Evolutionary conservation across 1,140 invertebrate species (phyloP), one percentile per base, ranked within the genome.

Genomic region (Trachelipus rathkii): DNA sequence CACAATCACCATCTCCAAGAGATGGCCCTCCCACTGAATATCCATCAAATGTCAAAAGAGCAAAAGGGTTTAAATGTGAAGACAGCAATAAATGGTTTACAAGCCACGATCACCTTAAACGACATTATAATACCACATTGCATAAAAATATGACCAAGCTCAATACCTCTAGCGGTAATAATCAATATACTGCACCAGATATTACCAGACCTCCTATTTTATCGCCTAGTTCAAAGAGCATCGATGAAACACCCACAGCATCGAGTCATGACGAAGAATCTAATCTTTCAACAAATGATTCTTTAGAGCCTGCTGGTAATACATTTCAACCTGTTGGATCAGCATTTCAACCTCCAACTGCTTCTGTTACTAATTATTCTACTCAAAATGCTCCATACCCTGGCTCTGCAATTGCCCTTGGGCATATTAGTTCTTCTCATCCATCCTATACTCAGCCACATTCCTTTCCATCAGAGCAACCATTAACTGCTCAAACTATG

Each of bases 71-170:
- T 85, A 93, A 95, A 82, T 96, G 94, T 84, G 92, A 92, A 0
- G 92, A 93, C 46, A 95, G 94, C 86, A 95, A 95, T 86, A 95
- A 95, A 87, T 95, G 93, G 92, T 96, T 95, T 85, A 95, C 94
- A 10, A 95, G 93, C 84, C 95, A 93, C 0, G 94, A 94, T 0
- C 94, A 96, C 84, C 84, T 95, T 11, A 96, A 96, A 84, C 88
- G 94, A 44, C 94, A 96, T 84, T 95, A 95, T 83, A 95, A 95
- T 82, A 95, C 94, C 3, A 95, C 93, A 10, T 83, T 95, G 79
- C 94, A 95, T 60, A 78, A 83, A 81, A 83, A 83, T 72, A 83
- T 82, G 74, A 80, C 81, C 11, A 81, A 81, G 46, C 78, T 82
- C 50, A 81, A 80, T 45, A 82, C 81, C 10, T 78, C 79, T 21